These are phyloP conservation scores for Nemoura dubitans DNA, from an alignment of 2,888 invertebrate genomes.

Conservation along the genomic window DNA sequence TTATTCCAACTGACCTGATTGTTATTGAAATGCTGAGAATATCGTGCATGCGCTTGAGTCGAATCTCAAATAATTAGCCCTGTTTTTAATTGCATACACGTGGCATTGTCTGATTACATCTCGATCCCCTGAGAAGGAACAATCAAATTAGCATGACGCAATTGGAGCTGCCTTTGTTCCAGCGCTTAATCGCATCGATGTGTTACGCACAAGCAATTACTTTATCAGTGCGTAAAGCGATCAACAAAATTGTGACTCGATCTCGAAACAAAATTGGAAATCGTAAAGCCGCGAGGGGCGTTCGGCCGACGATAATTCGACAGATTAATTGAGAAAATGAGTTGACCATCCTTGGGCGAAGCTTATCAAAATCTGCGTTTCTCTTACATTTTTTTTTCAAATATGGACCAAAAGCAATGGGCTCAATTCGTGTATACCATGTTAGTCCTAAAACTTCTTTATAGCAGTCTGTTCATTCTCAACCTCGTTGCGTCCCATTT, in stretches of 20 bases:
- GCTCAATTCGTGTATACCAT: too few relatives aligned
- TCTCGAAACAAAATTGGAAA: neutral
- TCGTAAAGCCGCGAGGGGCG: neutral
- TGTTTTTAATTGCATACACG: neutral
- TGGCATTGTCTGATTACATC: conserved; percentile 12
- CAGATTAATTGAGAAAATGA: neutral
- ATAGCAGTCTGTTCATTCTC: too few relatives aligned
- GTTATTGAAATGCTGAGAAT: neutral
- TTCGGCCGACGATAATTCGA: neutral
- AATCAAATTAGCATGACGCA: neutral
- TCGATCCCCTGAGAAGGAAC: neutral
- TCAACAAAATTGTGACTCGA: neutral
- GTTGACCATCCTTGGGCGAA: neutral
- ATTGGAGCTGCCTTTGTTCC: neutral
- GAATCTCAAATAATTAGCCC: neutral
- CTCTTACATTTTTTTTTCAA: too few relatives aligned
- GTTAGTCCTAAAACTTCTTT: too few relatives aligned
- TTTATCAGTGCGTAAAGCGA: neutral
- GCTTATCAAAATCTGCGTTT: neutral
- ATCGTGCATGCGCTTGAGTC: neutral
- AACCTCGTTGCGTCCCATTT: too few relatives aligned
- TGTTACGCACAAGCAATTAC: neutral
- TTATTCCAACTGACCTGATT: neutral
- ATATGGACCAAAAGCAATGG: too few relatives aligned
- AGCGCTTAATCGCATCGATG: neutral